Evolutionary conservation across 2,113 vertebrate species (phyloP).

Genomic region (Poeciliopsis turrubarensis): DNA sequence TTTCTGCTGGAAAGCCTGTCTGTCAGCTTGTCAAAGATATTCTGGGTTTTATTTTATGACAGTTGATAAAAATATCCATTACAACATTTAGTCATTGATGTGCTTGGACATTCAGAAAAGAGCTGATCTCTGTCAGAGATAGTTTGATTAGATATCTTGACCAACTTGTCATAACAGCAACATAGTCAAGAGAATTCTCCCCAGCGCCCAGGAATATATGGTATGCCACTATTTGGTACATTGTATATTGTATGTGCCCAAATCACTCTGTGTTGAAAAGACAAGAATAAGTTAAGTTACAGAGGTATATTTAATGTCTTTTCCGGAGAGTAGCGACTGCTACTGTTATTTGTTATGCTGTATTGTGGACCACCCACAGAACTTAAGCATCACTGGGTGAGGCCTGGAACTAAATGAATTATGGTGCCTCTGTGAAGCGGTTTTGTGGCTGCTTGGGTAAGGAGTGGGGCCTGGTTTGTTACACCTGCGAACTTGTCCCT

Average conservation of each 20-base stretch:
- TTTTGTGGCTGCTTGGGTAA: constrained; percentile 73
- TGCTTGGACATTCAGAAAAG: not conserved
- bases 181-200: not conserved
- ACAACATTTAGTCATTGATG: not conserved
- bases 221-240: not conserved
- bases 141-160: not conserved
- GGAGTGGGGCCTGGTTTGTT: constrained; percentile 57
- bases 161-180: not conserved
- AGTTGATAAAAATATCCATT: no score
- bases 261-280: constrained; percentile 4
- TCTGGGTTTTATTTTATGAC: no score
- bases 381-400: constrained; percentile 60
- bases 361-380: constrained; percentile 71
- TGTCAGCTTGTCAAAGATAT: no score
- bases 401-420: constrained; percentile 75
- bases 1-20: no score
- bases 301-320: constrained; percentile 22
- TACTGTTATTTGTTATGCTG: constrained; percentile 34
- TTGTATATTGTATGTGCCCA: constrained; percentile 47
- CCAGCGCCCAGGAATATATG: not conserved
- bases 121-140: not conserved
- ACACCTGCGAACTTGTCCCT: constrained; percentile 76
- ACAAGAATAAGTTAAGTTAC: constrained; percentile 13
- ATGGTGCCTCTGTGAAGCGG: constrained; percentile 69
- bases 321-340: constrained; percentile 15